phyloP scores from a whole-genome alignment of 2,888 invertebrate species.

The Cerastis leucographa region DNA sequence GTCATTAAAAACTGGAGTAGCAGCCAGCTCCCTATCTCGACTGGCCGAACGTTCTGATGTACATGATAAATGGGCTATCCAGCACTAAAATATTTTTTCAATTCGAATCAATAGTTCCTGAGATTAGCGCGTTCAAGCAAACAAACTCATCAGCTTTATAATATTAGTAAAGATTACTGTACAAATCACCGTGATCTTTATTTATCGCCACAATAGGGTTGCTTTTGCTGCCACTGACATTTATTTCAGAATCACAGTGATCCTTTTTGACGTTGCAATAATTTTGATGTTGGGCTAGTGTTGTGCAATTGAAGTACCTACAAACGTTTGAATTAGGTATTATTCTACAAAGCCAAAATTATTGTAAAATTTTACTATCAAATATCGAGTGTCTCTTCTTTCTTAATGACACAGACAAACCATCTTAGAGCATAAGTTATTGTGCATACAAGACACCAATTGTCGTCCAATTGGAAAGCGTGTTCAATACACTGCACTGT shows the following conservation, averaged over 20 bases:
- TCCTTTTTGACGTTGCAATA: too few species aligned
- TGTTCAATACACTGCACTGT: neutral
- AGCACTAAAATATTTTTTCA: too few species aligned
- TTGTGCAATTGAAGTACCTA: neutral
- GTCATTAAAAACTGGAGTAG: too few species aligned
- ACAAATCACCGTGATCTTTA: too few species aligned
- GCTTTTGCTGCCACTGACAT: neutral
- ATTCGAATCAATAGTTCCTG: too few species aligned
- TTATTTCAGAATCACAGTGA: too few species aligned
- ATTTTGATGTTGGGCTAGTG: neutral
- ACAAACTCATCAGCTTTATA: too few species aligned
- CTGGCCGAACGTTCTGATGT: too few species aligned
- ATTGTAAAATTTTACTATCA: neutral
- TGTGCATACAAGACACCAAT: slow-evolving; percentile 18
- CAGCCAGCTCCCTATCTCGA: too few species aligned
- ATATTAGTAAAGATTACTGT: too few species aligned
- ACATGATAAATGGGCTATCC: too few species aligned
- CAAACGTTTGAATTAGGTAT: neutral
- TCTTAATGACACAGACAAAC: neutral
- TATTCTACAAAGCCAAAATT: neutral
- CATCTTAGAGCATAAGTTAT: neutral
- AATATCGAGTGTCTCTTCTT: neutral
- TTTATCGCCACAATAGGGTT: neutral
- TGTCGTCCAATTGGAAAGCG: slow-evolving; percentile 15
- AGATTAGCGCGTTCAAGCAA: too few species aligned